Evolutionary conservation across 2,113 vertebrate species (phyloP).

Genomic region (Hemibates koningsi): DNA sequence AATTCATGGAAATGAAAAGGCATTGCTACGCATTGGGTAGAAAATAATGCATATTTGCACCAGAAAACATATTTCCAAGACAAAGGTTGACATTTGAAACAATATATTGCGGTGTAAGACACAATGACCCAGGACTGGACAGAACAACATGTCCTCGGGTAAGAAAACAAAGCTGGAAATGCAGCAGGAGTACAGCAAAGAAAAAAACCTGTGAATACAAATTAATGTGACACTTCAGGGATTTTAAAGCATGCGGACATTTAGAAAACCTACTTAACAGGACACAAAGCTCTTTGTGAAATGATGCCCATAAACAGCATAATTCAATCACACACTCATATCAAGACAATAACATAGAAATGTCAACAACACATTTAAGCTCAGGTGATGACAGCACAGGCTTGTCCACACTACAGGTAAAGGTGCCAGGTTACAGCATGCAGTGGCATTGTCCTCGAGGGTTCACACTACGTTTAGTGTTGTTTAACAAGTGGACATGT

Average conservation of each 20-base stretch:
- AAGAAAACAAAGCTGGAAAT: background rate
- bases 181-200: background rate
- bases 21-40: background rate
- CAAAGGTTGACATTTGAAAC: background rate
- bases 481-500: fast-evolving
- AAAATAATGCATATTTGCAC: background rate
- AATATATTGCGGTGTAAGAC: background rate
- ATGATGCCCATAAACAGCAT: background rate
- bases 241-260: background rate
- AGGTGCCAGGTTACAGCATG: background rate
- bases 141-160: background rate
- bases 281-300: background rate
- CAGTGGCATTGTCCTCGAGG: fast-evolving
- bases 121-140: background rate
- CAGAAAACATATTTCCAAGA: background rate
- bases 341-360: background rate
- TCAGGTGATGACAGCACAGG: background rate
- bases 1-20: background rate
- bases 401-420: too few species aligned
- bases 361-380: background rate
- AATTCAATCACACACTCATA: background rate
- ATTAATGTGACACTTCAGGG: background rate
- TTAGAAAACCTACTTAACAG: background rate
- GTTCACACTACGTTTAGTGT: too few species aligned
- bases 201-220: background rate